phyloP scores from a whole-genome alignment of 1,140 invertebrate species.

The Drosophila orosa region DNA sequence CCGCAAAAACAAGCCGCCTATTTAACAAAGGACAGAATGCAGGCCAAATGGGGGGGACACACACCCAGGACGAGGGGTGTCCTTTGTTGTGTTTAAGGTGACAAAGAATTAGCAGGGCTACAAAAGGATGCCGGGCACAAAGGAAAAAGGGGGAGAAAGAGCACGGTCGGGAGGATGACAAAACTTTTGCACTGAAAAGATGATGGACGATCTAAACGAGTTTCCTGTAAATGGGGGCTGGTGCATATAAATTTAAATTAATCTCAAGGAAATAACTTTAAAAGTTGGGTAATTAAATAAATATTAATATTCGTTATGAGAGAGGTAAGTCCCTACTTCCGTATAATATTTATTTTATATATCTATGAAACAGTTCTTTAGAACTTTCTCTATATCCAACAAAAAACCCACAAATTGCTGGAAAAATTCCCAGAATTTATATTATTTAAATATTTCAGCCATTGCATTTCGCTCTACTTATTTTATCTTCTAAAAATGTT shows the following conservation, averaged over 20 bases:
- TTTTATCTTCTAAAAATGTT: constrained; percentile 5
- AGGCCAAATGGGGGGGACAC: constrained; percentile 9
- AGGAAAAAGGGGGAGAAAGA: neutral
- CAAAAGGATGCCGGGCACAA: constrained; percentile 27
- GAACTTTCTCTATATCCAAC: neutral
- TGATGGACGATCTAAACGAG: constrained; percentile 16
- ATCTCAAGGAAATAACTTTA: constrained; percentile 1
- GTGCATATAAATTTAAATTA: neutral
- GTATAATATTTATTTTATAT: neutral
- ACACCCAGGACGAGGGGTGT: neutral
- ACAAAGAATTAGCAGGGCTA: constrained; percentile 72
- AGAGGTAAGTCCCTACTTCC: no score
- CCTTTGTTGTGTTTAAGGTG: constrained; percentile 60
- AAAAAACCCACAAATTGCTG: neutral
- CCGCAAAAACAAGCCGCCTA: constrained; percentile 36
- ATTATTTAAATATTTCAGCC: neutral
- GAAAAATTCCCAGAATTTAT: neutral
- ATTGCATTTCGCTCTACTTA: constrained; percentile 4
- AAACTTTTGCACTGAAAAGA: constrained; percentile 28
- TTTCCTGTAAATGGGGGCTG: neutral
- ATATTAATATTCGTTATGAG: neutral
- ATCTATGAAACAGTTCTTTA: neutral
- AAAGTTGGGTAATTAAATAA: neutral
- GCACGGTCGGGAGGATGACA: neutral
- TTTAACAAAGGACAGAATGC: constrained; percentile 47